Conservation (phyloP, 2,113 vertebrate genomes). For the Syngnathus scovelli region DNA sequence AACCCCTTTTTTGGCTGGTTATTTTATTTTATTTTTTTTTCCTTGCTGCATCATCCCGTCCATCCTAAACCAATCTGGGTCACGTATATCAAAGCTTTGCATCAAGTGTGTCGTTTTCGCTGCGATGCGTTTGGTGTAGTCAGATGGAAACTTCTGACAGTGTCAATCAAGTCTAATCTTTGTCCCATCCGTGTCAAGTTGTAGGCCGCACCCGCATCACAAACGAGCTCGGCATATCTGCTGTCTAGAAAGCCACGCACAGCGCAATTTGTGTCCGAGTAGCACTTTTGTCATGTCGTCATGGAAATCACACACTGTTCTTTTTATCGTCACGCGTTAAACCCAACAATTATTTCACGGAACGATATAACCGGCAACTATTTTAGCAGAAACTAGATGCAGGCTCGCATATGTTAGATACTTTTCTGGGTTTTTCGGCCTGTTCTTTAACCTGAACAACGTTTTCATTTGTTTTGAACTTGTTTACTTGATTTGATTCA, state of each 20-base stretch:
- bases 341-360: neutral
- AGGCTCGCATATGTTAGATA: neutral
- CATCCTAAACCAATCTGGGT: conserved; percentile 50
- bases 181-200: neutral
- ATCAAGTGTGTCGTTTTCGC: neutral
- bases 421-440: neutral
- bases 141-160: neutral
- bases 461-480: neutral
- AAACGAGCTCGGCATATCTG: conserved; percentile 5
- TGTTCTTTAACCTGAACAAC: neutral
- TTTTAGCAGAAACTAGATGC: neutral
- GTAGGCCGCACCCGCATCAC: neutral
- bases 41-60: conserved; percentile 20
- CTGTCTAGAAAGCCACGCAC: neutral
- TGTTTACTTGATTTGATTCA: neutral
- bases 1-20: conserved; percentile 21
- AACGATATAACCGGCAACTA: neutral
- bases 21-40: neutral
- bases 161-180: neutral
- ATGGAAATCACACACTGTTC: neutral
- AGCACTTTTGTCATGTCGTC: neutral
- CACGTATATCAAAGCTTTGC: conserved; percentile 28
- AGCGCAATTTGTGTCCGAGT: conserved; percentile 8
- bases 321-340: neutral
- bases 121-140: neutral